These are phyloP conservation scores for Apotomis capreana DNA, from an alignment of 2,888 invertebrate species.

Conservation along the genomic window DNA sequence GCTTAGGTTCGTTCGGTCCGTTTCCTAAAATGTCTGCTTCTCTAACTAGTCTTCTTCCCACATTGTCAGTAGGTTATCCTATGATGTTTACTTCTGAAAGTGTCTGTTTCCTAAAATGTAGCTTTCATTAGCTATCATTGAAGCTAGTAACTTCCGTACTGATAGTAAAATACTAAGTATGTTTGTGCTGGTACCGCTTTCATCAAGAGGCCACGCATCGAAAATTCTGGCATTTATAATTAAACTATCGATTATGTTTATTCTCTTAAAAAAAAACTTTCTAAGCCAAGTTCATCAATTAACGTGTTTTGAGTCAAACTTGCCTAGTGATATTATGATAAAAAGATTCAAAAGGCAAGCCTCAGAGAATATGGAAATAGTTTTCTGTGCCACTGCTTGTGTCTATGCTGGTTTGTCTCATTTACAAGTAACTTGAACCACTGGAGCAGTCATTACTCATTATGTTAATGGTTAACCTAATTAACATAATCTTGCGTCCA, in stretches of 20 bases:
- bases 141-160: conserved; percentile 1
- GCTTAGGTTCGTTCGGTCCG: too few relatives aligned
- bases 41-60: too few relatives aligned
- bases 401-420: background rate
- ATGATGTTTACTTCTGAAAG: too few relatives aligned
- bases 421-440: conserved; percentile 5
- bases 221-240: background rate
- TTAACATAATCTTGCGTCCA: conserved; percentile 25
- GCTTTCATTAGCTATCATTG: background rate
- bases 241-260: too few relatives aligned
- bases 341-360: too few relatives aligned
- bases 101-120: too few relatives aligned
- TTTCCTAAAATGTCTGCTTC: too few relatives aligned
- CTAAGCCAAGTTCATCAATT: too few relatives aligned
- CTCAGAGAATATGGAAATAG: background rate
- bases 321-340: too few relatives aligned
- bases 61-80: too few relatives aligned
- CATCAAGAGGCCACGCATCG: conserved; percentile 14
- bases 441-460: background rate
- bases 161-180: conserved; percentile 1
- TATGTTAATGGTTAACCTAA: conserved; percentile 36
- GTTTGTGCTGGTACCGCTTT: conserved; percentile 21
- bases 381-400: background rate
- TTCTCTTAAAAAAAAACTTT: too few relatives aligned
- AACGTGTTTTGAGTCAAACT: too few relatives aligned